A percentile compares a stretch with the other conserved stretches of the same genome.
phyloP scores from a whole-genome alignment of 2,797 vertebrate species.

The Semotilus atromaculatus region DNA sequence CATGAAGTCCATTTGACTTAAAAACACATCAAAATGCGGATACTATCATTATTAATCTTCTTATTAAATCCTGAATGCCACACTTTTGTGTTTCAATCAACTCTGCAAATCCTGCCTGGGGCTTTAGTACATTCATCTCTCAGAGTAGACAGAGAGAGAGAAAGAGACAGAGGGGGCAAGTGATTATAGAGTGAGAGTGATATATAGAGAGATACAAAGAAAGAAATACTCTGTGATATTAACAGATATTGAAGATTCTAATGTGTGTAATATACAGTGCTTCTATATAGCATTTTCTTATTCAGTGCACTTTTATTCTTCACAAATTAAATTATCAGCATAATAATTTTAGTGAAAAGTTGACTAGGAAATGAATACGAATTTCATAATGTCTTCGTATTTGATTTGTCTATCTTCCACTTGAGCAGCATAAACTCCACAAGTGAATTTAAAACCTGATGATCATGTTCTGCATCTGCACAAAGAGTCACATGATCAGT shows the following conservation, averaged over 20 bases:
- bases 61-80: conserved; percentile 77
- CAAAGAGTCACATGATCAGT: conserved; percentile 2
- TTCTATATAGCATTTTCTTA: neutral
- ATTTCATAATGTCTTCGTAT: neutral
- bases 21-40: conserved; percentile 70
- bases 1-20: conserved; percentile 70
- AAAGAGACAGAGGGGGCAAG: conserved; percentile 9
- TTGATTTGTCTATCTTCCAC: neutral
- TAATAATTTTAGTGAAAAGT: neutral
- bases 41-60: conserved; percentile 77
- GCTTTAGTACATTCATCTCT: conserved; percentile 62
- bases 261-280: neutral
- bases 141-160: conserved; percentile 41
- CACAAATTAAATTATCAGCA: neutral
- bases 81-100: conserved; percentile 81
- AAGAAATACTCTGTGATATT: conserved; percentile 17
- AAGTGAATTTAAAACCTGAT: neutral
- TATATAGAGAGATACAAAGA: conserved; percentile 10
- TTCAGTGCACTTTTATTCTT: neutral
- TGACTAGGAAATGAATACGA: neutral
- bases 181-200: neutral
- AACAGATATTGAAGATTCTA: neutral
- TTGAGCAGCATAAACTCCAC: neutral
- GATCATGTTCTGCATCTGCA: neutral
- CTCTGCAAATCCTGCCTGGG: conserved; percentile 70